Percentiles rank a stretch among this genome's conserved stretches.
Evolutionary conservation across 2,113 vertebrate species (phyloP).

Genomic region (Osmerus eperlanus): DNA sequence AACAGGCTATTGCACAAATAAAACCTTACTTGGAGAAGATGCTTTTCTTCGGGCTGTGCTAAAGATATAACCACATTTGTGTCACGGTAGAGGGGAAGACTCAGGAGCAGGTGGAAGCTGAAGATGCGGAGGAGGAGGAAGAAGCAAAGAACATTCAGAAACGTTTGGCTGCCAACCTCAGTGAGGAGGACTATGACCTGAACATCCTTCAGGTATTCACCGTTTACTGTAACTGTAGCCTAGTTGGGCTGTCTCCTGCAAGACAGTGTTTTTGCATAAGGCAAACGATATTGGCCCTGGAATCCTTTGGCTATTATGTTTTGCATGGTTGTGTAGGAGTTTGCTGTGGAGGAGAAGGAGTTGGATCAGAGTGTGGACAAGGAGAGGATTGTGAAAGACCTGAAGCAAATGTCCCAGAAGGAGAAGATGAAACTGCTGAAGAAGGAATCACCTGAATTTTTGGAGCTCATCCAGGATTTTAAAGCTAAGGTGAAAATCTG

Average conservation of each 20-base stretch:
- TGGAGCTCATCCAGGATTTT: conserved; percentile 91
- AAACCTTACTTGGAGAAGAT: too few relatives aligned
- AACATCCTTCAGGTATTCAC: conserved; percentile 78
- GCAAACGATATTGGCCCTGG: too few relatives aligned
- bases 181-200: conserved; percentile 91
- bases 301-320: background rate
- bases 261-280: too few relatives aligned
- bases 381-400: conserved; percentile 83
- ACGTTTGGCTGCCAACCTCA: conserved; percentile 79
- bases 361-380: conserved; percentile 47
- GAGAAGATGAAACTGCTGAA: conserved; percentile 90
- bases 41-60: too few relatives aligned
- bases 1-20: too few relatives aligned
- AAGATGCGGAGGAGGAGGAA: conserved; percentile 90
- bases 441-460: conserved; percentile 91
- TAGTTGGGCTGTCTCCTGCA: too few relatives aligned
- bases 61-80: conserved; percentile 9
- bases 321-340: conserved; percentile 55
- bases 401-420: conserved; percentile 84
- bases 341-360: conserved; percentile 58
- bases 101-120: conserved; percentile 78
- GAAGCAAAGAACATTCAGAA: conserved; percentile 89
- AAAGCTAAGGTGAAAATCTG: conserved; percentile 75
- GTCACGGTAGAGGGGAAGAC: conserved; percentile 66
- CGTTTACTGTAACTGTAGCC: too few relatives aligned